These are phyloP conservation scores for Thamnophis sirtalis DNA, from an alignment of 2,113 vertebrate genomes.

Conservation along the genomic window DNA sequence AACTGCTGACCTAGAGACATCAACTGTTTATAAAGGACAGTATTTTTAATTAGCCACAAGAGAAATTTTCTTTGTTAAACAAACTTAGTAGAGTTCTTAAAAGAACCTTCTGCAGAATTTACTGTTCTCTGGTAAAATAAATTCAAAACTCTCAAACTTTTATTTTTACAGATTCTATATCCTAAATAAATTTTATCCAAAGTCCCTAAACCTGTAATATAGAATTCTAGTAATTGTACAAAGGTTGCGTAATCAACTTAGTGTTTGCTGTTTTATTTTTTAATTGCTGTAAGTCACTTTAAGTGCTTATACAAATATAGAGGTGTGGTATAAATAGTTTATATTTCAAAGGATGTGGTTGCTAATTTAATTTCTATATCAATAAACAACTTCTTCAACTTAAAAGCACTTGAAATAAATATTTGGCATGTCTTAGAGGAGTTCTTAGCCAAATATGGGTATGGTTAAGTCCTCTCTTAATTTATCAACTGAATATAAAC, in stretches of 20 bases:
- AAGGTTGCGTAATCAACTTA: not conserved
- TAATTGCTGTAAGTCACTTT: not conserved
- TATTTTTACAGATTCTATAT: not conserved
- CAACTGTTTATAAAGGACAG: conserved; percentile 34
- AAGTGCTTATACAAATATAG: not conserved
- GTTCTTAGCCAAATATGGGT: not conserved
- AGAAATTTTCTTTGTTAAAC: conserved; percentile 27
- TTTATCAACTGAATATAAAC: not conserved
- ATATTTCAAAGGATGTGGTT: not conserved
- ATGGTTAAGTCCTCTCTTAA: not conserved
- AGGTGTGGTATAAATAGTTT: not conserved
- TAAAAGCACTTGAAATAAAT: not conserved
- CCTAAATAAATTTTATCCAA: not conserved
- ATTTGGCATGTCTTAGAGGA: not conserved
- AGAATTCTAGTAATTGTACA: not conserved
- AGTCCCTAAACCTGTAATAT: not conserved
- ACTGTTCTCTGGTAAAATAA: not conserved
- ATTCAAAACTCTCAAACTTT: not conserved
- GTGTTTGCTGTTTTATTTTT: not conserved
- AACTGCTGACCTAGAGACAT: conserved; percentile 44
- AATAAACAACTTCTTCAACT: not conserved
- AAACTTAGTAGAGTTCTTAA: conserved; percentile 21
- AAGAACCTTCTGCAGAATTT: conserved; percentile 26
- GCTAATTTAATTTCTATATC: not conserved
- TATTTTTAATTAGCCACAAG: conserved; percentile 23